Evolutionary conservation across 2,888 invertebrate genomes (phyloP).

Genomic region (Drosophila niveifrons): DNA sequence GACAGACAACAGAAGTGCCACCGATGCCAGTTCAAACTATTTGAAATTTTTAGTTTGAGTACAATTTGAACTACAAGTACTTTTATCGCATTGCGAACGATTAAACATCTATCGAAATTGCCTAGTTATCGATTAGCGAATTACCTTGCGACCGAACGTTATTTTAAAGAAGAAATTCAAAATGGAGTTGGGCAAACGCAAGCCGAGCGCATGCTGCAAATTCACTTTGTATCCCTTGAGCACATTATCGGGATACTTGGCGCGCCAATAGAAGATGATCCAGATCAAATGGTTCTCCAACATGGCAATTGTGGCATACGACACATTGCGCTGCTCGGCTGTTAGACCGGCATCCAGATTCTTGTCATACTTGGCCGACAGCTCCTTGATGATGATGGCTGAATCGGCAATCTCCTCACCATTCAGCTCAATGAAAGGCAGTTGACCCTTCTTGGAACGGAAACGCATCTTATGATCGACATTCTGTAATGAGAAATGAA

Average conservation of each 20-base stretch:
- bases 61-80: constrained; percentile 2
- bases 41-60: constrained; percentile 5
- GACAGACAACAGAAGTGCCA: constrained; percentile 9
- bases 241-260: constrained; percentile 95
- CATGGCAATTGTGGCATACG: constrained; percentile 97
- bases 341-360: constrained; percentile 94
- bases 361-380: constrained; percentile 92
- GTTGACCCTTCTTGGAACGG: constrained; percentile 96
- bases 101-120: constrained; percentile 11
- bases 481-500: constrained; percentile 88
- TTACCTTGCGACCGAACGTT: constrained; percentile 93
- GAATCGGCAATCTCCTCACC: constrained; percentile 98
- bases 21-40: constrained; percentile 17
- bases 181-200: constrained; percentile 94
- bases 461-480: constrained; percentile 97
- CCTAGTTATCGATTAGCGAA: constrained; percentile 6
- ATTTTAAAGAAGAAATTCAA: constrained; percentile 96
- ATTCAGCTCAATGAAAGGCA: constrained; percentile 97
- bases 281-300: constrained; percentile 97
- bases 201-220: constrained; percentile 94
- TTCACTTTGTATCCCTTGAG: constrained; percentile 96
- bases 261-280: constrained; percentile 96
- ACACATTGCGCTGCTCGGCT: constrained; percentile 93
- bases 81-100: constrained; percentile 1
- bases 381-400: constrained; percentile 94